A percentile compares a stretch with the other conserved stretches of the same genome.
These are phyloP conservation scores for Eupleurogrammus muticus DNA, from an alignment of 2,797 vertebrate genomes.

Conservation along the genomic window DNA sequence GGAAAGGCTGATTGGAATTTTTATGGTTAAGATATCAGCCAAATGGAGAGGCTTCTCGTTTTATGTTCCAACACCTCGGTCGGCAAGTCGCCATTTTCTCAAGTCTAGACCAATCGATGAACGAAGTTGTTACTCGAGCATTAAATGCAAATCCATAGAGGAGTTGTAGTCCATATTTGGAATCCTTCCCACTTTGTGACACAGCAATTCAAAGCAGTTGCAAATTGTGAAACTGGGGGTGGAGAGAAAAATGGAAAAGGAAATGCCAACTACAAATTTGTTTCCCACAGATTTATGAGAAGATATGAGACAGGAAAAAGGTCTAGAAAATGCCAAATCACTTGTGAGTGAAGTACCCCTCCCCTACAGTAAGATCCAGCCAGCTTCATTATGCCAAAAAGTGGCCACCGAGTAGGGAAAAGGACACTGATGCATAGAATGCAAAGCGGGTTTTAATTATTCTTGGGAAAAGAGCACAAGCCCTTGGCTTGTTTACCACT, in stretches of 20 bases:
- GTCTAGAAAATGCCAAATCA: slow-evolving; percentile 40
- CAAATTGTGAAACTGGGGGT: slow-evolving; percentile 10
- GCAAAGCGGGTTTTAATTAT: slow-evolving; percentile 80
- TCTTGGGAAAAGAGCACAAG: slow-evolving; percentile 73
- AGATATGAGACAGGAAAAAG: slow-evolving; percentile 27
- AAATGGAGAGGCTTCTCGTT: slow-evolving; percentile 44
- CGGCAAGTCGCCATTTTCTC: slow-evolving; percentile 35
- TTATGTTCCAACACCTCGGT: slow-evolving; percentile 39
- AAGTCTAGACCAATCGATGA: slow-evolving; percentile 60
- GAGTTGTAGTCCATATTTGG: slow-evolving; percentile 44
- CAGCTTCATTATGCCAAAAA: slow-evolving; percentile 63
- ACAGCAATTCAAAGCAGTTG: slow-evolving; percentile 46
- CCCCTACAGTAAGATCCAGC: slow-evolving; percentile 35
- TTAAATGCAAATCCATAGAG: slow-evolving; percentile 42
- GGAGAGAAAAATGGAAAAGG: background rate
- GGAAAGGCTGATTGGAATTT: slow-evolving; percentile 41
- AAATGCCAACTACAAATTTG: slow-evolving; percentile 18
- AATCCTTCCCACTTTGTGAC: slow-evolving; percentile 48
- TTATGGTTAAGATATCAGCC: slow-evolving; percentile 38
- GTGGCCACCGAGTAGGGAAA: slow-evolving; percentile 62
- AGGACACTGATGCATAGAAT: slow-evolving; percentile 76
- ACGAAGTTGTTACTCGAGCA: slow-evolving; percentile 48
- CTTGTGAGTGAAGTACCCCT: slow-evolving; percentile 45
- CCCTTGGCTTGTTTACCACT: slow-evolving; percentile 82
- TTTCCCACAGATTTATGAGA: slow-evolving; percentile 29